Conservation (phyloP, 2,888 invertebrate genomes). For the Siphlonurus alternatus region DNA sequence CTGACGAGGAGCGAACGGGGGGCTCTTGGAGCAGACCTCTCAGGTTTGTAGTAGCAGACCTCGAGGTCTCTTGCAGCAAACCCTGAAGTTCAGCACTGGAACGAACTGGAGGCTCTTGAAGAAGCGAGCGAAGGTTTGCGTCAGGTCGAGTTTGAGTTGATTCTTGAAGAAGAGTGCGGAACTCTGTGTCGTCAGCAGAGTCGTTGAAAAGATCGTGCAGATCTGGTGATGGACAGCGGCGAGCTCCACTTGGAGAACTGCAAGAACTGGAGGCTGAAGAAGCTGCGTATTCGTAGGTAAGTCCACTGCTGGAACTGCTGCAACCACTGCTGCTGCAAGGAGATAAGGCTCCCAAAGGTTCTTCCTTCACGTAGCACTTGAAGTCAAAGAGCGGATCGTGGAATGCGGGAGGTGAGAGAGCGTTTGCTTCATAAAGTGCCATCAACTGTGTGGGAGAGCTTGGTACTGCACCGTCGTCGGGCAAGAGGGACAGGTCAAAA, state of each 20-base stretch:
- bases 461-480: conserved; percentile 25
- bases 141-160: not conserved
- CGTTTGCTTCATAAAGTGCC: conserved; percentile 12
- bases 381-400: conserved; percentile 27
- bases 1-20: conserved; percentile 26
- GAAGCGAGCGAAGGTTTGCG: conserved; percentile 23
- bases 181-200: not conserved
- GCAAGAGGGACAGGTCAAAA: conserved; percentile 56
- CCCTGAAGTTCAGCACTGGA: conserved; percentile 32
- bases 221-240: not conserved
- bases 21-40: conserved; percentile 40
- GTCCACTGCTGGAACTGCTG: not conserved
- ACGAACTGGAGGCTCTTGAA: conserved; percentile 35
- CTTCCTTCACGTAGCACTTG: conserved; percentile 6
- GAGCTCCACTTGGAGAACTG: not conserved
- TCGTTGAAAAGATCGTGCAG: not conserved
- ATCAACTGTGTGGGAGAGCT: conserved; percentile 8
- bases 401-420: conserved; percentile 25
- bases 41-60: conserved; percentile 36
- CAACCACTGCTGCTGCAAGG: not conserved
- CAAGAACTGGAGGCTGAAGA: not conserved
- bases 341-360: not conserved
- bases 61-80: conserved; percentile 29
- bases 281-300: not conserved
- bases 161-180: not conserved